Percentiles rank a stretch among this genome's conserved stretches.
Evolutionary conservation across 2,888 invertebrate species (phyloP).

Genomic region (Agrilus mali): DNA sequence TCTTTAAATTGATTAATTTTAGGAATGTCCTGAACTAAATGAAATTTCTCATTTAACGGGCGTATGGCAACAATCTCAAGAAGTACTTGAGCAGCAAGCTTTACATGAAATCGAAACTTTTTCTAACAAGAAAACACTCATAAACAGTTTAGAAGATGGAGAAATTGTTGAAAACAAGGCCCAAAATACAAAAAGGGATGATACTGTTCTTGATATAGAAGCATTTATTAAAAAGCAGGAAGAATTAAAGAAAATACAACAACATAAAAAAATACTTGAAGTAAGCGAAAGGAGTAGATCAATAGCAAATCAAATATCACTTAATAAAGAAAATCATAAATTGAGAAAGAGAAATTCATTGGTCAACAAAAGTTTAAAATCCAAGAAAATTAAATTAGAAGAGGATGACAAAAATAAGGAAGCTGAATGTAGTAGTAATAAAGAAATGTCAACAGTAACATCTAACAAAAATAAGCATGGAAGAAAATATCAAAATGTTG

Average conservation of each 20-base stretch:
- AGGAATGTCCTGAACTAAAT: no score
- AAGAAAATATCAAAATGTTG: no score
- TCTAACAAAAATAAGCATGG: no score
- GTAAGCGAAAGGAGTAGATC: slow-evolving; percentile 18
- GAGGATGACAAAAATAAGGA: slow-evolving; percentile 3
- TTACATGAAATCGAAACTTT: slow-evolving; percentile 28
- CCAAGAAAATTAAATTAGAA: slow-evolving; percentile 2
- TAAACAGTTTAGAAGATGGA: slow-evolving; percentile 17
- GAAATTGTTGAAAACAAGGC: slow-evolving; percentile 16
- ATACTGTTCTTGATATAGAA: slow-evolving; percentile 20
- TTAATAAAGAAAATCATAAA: slow-evolving; percentile 11
- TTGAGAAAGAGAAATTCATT: slow-evolving; percentile 6
- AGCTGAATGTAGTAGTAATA: neutral
- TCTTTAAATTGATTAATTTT: no score
- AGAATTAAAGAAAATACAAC: slow-evolving; percentile 25
- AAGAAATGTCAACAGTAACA: no score
- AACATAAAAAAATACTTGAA: slow-evolving; percentile 16
- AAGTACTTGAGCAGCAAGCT: slow-evolving; percentile 29
- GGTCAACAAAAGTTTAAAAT: slow-evolving; percentile 9
- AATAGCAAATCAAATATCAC: slow-evolving; percentile 17
- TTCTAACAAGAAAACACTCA: slow-evolving; percentile 15
- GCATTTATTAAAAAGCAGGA: slow-evolving; percentile 26
- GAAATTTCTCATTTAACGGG: slow-evolving; percentile 18
- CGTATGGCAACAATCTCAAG: slow-evolving; percentile 29
- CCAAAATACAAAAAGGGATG: neutral